phyloP scores from a whole-genome alignment of 2,113 vertebrate species.

The Pomatorhinus ruficollis region DNA sequence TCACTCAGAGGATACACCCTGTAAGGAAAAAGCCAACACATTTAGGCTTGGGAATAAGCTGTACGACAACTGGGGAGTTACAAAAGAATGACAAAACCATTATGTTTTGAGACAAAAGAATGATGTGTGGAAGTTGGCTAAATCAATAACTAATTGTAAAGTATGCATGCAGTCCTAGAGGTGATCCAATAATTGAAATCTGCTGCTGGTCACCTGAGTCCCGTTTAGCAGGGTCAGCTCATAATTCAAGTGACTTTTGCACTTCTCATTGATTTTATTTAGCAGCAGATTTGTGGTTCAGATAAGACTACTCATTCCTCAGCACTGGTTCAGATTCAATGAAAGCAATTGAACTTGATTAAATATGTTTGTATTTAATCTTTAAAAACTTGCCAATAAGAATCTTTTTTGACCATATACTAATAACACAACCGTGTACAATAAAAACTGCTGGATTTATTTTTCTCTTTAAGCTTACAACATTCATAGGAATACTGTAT shows the following conservation, averaged over 20 bases:
- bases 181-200: slow-evolving; percentile 19
- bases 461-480: neutral
- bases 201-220: slow-evolving; percentile 5
- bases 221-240: slow-evolving; percentile 24
- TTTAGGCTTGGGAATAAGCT: neutral
- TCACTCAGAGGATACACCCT: neutral
- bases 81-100: neutral
- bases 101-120: slow-evolving; percentile 30
- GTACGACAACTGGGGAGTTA: neutral
- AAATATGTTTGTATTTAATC: neutral
- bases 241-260: slow-evolving; percentile 25
- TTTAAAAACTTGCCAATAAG: neutral
- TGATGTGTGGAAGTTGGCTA: neutral
- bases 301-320: neutral
- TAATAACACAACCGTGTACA: neutral
- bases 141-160: slow-evolving; percentile 58
- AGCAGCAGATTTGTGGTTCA: slow-evolving; percentile 19
- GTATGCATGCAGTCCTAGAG: neutral
- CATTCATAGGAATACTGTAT: neutral
- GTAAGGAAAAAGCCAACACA: neutral
- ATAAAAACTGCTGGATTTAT: neutral
- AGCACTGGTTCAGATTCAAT: neutral
- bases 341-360: neutral
- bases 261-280: slow-evolving; percentile 47
- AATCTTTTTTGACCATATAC: neutral